Evolutionary conservation across 2,797 vertebrate genomes (phyloP).

Genomic region (Argyrosomus regius): DNA sequence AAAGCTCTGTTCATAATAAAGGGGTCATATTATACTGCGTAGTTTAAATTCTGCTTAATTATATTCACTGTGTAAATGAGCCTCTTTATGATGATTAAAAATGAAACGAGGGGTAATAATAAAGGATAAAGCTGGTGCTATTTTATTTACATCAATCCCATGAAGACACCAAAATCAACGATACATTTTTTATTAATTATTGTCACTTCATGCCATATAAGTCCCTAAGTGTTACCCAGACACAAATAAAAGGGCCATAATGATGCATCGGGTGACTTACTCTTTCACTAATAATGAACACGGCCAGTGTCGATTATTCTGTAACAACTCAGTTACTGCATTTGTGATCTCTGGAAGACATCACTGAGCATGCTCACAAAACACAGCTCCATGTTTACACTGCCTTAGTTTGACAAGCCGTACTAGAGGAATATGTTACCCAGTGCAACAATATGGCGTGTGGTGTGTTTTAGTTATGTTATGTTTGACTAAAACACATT

Average conservation of each 20-base stretch:
- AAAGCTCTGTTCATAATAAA: background rate
- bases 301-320: background rate
- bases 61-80: background rate
- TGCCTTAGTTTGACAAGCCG: background rate
- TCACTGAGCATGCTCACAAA: background rate
- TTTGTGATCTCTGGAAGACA: slow-evolving; percentile 8
- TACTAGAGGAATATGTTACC: background rate
- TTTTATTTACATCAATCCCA: background rate
- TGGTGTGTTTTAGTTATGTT: slow-evolving; percentile 2
- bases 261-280: background rate
- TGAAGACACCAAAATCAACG: background rate
- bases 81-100: background rate
- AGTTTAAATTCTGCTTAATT: background rate
- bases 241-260: background rate
- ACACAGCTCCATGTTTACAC: slow-evolving; percentile 1
- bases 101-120: background rate
- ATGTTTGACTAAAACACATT: background rate
- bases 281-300: background rate
- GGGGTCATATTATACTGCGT: background rate
- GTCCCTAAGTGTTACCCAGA: background rate
- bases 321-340: background rate
- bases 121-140: background rate
- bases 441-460: background rate
- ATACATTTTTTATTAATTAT: background rate
- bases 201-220: background rate